Percentiles rank a stretch among this genome's conserved stretches.
Conservation (phyloP, 2,113 vertebrate genomes). For the Chrysemys picta region DNA sequence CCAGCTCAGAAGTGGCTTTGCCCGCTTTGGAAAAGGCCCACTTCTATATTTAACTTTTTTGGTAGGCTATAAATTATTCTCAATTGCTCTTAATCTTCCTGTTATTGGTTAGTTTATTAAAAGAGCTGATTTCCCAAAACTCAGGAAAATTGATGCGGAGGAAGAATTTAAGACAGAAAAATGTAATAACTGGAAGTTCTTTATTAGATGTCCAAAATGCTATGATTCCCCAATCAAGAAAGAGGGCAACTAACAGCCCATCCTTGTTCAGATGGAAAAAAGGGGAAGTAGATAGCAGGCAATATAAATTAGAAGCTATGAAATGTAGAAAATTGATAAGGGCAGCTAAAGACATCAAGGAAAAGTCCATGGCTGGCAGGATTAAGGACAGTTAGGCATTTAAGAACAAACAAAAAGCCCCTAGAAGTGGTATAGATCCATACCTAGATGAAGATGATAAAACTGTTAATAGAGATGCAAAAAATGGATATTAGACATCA, state of each 20-base stretch:
- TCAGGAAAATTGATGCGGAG: too few species aligned
- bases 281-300: background rate
- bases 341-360: background rate
- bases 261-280: background rate
- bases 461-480: slow-evolving; percentile 17
- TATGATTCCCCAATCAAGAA: too few species aligned
- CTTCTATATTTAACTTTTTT: too few species aligned
- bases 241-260: background rate
- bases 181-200: background rate
- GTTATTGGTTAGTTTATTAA: too few species aligned
- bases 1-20: background rate
- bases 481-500: background rate
- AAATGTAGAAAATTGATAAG: background rate
- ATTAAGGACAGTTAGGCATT: background rate
- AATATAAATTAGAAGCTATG: background rate
- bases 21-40: background rate
- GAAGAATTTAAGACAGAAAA: background rate
- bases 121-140: background rate
- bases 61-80: too few species aligned
- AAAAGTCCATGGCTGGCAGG: background rate
- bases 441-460: background rate
- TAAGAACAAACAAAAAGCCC: background rate
- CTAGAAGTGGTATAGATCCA: background rate
- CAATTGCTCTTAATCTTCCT: too few species aligned
- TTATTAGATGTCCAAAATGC: background rate